Evolutionary conservation across 64 coral and sea anemone genomes (phyloP).

Genomic region (Platygyra sinensis): DNA sequence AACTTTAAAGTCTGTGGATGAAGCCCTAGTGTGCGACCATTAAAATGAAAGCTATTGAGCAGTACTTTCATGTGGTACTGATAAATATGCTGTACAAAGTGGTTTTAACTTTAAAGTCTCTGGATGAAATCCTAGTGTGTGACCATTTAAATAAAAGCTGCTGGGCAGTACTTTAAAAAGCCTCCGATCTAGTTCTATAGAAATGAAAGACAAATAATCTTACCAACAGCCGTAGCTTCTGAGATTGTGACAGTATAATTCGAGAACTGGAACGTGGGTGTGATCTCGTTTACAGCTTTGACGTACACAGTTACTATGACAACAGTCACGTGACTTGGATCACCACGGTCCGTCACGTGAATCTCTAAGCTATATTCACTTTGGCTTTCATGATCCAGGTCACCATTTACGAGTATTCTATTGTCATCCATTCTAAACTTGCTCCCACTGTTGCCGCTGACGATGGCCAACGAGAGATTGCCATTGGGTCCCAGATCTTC

Average conservation of each 20-base stretch:
- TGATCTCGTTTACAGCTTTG: constrained; percentile 37
- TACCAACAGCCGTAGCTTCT: constrained; percentile 48
- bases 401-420: constrained; percentile 14
- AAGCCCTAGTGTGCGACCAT: no score
- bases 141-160: no score
- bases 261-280: constrained; percentile 17
- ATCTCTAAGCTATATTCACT: constrained; percentile 51
- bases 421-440: constrained; percentile 43
- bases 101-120: no score
- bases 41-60: no score
- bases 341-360: constrained; percentile 39
- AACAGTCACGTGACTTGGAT: constrained; percentile 29
- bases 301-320: constrained; percentile 61
- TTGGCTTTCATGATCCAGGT: constrained; percentile 32
- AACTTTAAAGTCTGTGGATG: no score
- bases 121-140: no score
- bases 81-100: no score
- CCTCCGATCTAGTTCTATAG: not conserved
- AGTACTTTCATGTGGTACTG: no score
- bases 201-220: not conserved
- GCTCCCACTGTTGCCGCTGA: constrained; percentile 48
- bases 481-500: constrained; percentile 54
- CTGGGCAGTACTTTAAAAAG: no score
- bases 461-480: constrained; percentile 36
- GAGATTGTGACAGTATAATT: constrained; percentile 65